phyloP scores from a whole-genome alignment of 1,140 invertebrate genomes.

The Drosophila busckii region DNA sequence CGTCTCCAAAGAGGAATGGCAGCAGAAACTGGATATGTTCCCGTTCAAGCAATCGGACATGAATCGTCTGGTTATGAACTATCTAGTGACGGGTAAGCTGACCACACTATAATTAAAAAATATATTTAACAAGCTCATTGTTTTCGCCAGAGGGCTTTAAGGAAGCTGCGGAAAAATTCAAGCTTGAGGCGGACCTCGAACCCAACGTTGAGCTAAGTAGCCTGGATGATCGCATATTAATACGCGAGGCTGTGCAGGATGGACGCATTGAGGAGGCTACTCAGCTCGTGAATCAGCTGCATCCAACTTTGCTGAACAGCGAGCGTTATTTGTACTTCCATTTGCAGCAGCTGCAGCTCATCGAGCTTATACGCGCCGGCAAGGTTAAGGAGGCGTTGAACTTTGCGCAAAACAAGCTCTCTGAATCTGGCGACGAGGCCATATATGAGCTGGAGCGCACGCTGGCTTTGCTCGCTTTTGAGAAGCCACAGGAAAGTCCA shows the following conservation, averaged over 20 bases:
- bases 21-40: constrained; percentile 85
- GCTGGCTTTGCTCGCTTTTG: constrained; percentile 96
- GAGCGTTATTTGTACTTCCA: constrained; percentile 98
- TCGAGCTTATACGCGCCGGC: constrained; percentile 94
- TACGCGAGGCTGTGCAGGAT: constrained; percentile 95
- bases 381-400: constrained; percentile 96
- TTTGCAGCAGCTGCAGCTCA: constrained; percentile 96
- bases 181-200: constrained; percentile 93
- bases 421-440: constrained; percentile 92
- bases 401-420: constrained; percentile 96
- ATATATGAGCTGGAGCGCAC: constrained; percentile 90
- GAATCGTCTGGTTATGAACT: constrained; percentile 99
- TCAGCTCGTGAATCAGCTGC: constrained; percentile 93
- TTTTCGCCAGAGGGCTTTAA: constrained; percentile 93
- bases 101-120: no score
- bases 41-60: constrained; percentile 94
- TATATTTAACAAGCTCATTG: neutral
- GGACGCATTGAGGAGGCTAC: constrained; percentile 96
- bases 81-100: constrained; percentile 88
- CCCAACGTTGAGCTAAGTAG: constrained; percentile 92
- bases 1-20: constrained; percentile 83
- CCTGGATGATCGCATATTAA: constrained; percentile 95
- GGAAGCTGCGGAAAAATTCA: constrained; percentile 98
- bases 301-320: constrained; percentile 96
- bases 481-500: constrained; percentile 95